A percentile compares a stretch with the other conserved stretches of the same genome.
These are phyloP conservation scores for Enteromius mattozi DNA, from an alignment of 2,797 vertebrate species.

Conservation along the genomic window DNA sequence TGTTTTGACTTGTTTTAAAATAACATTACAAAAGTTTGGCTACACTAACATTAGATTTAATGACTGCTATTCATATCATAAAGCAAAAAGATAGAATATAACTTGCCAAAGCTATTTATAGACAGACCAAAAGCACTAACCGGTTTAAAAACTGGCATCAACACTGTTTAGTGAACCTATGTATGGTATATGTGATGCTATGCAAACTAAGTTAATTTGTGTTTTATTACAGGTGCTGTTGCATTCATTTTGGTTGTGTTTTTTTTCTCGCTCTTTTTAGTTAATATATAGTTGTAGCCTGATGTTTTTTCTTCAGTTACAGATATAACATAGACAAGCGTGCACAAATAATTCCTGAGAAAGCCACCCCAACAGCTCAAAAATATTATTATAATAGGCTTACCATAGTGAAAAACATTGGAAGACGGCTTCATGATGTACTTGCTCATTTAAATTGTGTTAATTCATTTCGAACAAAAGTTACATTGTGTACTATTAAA, in stretches of 20 bases:
- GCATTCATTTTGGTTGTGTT: neutral
- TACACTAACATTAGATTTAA: neutral
- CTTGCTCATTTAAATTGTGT: neutral
- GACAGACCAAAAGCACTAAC: neutral
- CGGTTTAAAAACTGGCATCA: neutral
- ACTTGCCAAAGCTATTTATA: neutral
- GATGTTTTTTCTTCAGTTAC: neutral
- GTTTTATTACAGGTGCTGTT: neutral
- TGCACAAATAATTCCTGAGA: neutral
- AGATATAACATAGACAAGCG: neutral
- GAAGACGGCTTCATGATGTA: neutral
- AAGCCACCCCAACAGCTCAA: neutral
- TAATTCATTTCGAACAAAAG: neutral
- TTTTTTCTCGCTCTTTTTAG: neutral
- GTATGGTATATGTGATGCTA: neutral
- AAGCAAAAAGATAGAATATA: neutral
- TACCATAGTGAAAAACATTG: neutral
- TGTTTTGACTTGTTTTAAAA: conserved; percentile 6
- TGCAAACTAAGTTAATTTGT: neutral
- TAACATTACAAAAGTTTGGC: neutral
- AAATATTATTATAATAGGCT: neutral
- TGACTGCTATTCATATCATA: neutral
- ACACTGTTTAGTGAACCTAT: neutral
- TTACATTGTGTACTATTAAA: neutral
- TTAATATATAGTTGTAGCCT: neutral